These are phyloP conservation scores for Adelphocoris suturalis DNA, from an alignment of 2,888 invertebrate genomes.

Conservation along the genomic window DNA sequence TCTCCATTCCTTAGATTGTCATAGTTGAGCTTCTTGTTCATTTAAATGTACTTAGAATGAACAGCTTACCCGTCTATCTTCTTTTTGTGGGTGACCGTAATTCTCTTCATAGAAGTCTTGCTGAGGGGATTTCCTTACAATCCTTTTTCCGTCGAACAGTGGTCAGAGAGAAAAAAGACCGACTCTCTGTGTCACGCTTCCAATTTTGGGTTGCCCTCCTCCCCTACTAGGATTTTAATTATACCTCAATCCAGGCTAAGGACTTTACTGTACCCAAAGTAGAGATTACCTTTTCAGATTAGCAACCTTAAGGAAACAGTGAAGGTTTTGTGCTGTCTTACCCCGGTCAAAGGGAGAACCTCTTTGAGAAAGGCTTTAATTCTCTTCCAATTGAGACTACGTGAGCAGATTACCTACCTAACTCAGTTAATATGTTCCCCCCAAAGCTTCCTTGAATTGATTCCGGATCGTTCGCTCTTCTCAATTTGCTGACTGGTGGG, in stretches of 20 bases:
- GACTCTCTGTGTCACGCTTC: neutral
- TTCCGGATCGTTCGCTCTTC: slow-evolving; percentile 3
- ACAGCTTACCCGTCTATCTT: neutral
- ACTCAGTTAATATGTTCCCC: neutral
- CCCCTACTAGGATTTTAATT: slow-evolving; percentile 39
- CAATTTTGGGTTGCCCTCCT: slow-evolving; percentile 30
- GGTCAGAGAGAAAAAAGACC: slow-evolving; percentile 24
- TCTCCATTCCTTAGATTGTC: neutral
- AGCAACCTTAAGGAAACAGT: slow-evolving; percentile 59
- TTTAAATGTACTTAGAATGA: slow-evolving; percentile 36
- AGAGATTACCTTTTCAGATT: slow-evolving; percentile 65
- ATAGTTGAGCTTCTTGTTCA: neutral
- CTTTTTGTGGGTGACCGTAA: neutral
- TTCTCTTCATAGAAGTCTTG: too few relatives aligned
- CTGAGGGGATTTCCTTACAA: slow-evolving; percentile 44
- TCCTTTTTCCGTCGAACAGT: slow-evolving; percentile 44
- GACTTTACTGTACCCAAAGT: slow-evolving; percentile 7
- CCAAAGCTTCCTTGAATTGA: slow-evolving; percentile 19
- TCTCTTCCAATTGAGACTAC: slow-evolving; percentile 12
- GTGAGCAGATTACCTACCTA: slow-evolving; percentile 23
- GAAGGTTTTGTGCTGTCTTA: slow-evolving; percentile 50
- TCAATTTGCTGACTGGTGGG: neutral
- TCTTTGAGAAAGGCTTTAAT: slow-evolving; percentile 35
- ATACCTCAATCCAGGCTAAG: slow-evolving; percentile 54
- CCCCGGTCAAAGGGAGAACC: slow-evolving; percentile 13